phyloP scores from a whole-genome alignment of 2,888 invertebrate genomes.

The Poecilobothrus nobilitatus region DNA sequence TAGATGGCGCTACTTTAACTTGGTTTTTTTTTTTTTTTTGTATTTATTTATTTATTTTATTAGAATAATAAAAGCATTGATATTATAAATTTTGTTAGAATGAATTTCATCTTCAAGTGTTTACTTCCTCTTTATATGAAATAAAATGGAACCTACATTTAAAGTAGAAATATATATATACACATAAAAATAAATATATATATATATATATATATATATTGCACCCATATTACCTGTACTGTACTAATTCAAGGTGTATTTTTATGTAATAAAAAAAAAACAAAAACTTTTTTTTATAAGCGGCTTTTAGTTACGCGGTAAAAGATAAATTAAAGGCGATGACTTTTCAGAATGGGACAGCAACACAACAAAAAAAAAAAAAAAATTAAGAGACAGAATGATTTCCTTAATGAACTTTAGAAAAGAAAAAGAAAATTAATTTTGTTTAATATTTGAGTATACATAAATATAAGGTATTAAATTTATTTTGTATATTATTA shows the following conservation, averaged over 20 bases:
- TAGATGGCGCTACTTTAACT: background rate
- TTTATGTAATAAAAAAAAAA: background rate
- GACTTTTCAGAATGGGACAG: background rate
- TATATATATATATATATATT: no score
- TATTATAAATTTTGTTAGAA: background rate
- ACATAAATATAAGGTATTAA: no score
- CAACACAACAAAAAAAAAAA: background rate
- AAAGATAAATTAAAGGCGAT: conserved; percentile 4
- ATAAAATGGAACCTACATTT: background rate
- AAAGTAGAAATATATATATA: no score
- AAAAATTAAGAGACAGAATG: background rate
- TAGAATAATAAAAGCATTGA: no score
- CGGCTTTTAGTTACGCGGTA: background rate
- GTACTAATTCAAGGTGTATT: no score
- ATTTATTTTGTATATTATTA: no score
- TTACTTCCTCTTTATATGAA: background rate
- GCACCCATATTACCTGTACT: no score
- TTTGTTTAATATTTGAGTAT: no score
- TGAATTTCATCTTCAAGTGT: background rate
- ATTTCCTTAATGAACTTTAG: background rate
- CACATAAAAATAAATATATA: no score
- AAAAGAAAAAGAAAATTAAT: no score
- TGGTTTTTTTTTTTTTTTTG: no score
- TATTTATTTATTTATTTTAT: no score
- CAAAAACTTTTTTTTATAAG: background rate